Conservation (phyloP, 2,797 vertebrate genomes). For the Phoebastria nigripes region DNA sequence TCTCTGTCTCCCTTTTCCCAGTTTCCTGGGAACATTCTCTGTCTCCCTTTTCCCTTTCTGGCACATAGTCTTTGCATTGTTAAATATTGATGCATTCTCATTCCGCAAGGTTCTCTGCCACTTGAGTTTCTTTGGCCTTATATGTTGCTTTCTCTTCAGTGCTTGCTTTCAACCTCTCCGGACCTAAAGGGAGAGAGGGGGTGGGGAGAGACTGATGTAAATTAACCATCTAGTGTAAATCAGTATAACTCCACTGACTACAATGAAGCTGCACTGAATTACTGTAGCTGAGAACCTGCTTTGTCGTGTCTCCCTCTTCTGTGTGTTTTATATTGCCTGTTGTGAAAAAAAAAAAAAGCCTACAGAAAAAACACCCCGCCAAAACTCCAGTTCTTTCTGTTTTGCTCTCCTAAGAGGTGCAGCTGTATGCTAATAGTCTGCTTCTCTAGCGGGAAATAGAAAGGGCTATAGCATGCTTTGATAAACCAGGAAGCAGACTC, state of each 20-base stretch:
- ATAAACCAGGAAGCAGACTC: background rate
- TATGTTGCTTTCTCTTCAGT: background rate
- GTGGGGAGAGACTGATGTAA: background rate
- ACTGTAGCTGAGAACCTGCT: background rate
- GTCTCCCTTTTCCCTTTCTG: background rate
- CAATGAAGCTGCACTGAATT: background rate
- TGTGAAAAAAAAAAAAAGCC: background rate
- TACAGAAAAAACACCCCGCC: background rate
- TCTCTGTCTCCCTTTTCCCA: background rate
- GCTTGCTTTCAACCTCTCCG: background rate
- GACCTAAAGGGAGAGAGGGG: background rate
- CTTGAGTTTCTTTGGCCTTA: background rate
- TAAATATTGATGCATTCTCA: background rate
- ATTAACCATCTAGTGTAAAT: constrained; percentile 5
- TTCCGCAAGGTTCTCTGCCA: background rate
- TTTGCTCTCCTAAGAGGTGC: background rate
- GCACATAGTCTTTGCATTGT: background rate
- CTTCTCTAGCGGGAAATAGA: background rate
- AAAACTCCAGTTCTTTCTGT: background rate
- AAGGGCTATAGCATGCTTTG: constrained; percentile 3
- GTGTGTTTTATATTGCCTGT: background rate
- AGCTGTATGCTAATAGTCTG: constrained; percentile 61
- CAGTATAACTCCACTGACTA: background rate
- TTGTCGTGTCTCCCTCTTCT: background rate
- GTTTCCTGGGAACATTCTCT: background rate